Evolutionary conservation across 2,797 vertebrate genomes (phyloP), one percentile per base, ranked within the genome.

Genomic region (Agapornis canus): DNA sequence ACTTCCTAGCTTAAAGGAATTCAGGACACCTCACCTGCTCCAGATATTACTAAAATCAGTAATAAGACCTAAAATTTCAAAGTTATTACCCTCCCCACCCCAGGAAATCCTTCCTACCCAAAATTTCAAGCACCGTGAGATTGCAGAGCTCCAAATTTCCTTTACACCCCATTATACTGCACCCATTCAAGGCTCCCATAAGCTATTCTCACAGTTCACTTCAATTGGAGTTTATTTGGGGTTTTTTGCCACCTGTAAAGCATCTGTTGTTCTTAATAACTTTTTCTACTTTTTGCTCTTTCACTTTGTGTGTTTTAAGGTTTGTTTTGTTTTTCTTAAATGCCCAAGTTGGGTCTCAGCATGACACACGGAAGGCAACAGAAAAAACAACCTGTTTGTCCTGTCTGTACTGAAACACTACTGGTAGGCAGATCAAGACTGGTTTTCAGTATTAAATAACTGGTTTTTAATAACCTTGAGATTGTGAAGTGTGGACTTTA

Each of bases 321-420:
- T 57, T 56, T 56, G 49, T 29, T 51, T 51, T 56, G 54, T 32
- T 23, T 56, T 35, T 16, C 13, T 57, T 16, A 70, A 86, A 89
- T 21, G 19, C 11, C 52, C 4, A 39, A 57, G 6, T 3, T 42
- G 45, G 32, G 7, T 78, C 37, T 56, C 42, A 39, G 4, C 18
- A 29, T 4, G 3, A 35, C 37, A 70, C 0, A 2, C 8, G 7
- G 4, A 73, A 75, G 20, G 54, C 17, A 2, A 37, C 7, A 57
- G 12, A n/a, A 66, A 1, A 35, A 43, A 12, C 3, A 49, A 16
- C 4, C n/a, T 31, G 43, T 29, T 20, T 47, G 60, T 9, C 3
- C 20, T 61, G 32, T 22, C 25, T 48, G 3, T 18, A 66, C 16
- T 15, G 29, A 59, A 85, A 61, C 40, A 43, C 37, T 75, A n/a